Percentiles rank a stretch among this genome's conserved stretches.
These are phyloP conservation scores for Hystrix brachyura DNA, from an alignment of 2,113 vertebrate species.

Conservation along the genomic window DNA sequence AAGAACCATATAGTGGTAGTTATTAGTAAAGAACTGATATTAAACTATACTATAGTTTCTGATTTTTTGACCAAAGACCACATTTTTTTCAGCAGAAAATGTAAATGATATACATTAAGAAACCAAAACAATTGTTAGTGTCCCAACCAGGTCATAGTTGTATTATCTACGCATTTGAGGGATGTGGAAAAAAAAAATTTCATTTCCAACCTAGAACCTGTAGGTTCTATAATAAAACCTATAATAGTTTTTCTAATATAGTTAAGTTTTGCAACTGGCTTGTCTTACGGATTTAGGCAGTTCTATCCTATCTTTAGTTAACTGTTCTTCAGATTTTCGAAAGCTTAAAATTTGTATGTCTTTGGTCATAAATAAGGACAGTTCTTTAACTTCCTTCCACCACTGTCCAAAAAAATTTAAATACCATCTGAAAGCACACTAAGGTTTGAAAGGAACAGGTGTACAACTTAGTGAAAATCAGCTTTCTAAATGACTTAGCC, in stretches of 20 bases:
- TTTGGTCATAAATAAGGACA: conserved; percentile 48
- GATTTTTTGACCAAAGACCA: neutral
- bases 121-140: conserved; percentile 28
- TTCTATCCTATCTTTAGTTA: neutral
- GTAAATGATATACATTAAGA: neutral
- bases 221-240: no score
- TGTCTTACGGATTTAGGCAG: neutral
- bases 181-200: neutral
- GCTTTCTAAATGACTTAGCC: conserved; percentile 81
- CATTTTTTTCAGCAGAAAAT: conserved; percentile 25
- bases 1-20: conserved; percentile 13
- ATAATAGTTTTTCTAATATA: neutral
- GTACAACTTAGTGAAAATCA: conserved; percentile 79
- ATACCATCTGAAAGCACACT: conserved; percentile 80
- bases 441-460: conserved; percentile 89
- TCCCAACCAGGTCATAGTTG: neutral
- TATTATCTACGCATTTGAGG: neutral
- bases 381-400: conserved; percentile 55
- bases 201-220: neutral
- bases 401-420: conserved; percentile 80
- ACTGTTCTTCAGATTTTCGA: neutral
- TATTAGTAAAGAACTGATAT: conserved; percentile 37
- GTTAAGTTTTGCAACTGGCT: neutral
- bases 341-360: neutral
- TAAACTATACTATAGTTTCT: neutral